Evolutionary conservation across 1,140 invertebrate genomes (phyloP), one percentile per base, ranked within the genome.

Genomic region (Calosoma granatense): DNA sequence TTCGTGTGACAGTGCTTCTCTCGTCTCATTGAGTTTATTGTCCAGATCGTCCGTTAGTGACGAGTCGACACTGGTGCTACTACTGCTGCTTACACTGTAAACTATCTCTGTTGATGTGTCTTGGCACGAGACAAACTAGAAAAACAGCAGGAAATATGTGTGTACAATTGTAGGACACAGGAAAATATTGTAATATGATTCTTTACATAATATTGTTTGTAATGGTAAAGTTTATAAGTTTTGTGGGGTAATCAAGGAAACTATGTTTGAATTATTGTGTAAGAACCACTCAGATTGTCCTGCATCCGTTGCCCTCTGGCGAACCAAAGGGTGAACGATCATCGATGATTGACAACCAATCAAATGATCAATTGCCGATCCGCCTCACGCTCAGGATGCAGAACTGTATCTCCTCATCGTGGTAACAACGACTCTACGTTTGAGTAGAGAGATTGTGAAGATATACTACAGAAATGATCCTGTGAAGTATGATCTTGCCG

Each of bases 1-100:
- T 57, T 81, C 80, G 60, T 79, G 79, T 12, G 75, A 74, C 22
- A 82, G 69, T n/a, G 76, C 73, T 63, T 82, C 80, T 62, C 78
- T 73, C 3, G 78, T 81, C 53, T 81, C 78, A 66, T 82, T 82
- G 9, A 17, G 9, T 47, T 47, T 47, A 12, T 3, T 3, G 26
- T 36, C 26, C 1, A 43, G 15, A 9, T 54, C 14, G 15, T 57
- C 55, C 17, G 22, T 47, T 20, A 26, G 14, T 15, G 22, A n/a
- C n/a, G 15, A 26, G 21, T 59, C 62, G 12, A 63, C 36, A 47
- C 64, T 67, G 9, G 60, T 62, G 41, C 64, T 67, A 12, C 59
- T 62, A 59, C 64, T 68, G 57, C 66, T 70, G 58, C 68, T 70
- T 3, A 68, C 60, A 55, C 65, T 68, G 47, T 65, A 67, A 54